These are phyloP conservation scores for Steinernema feltiae DNA, from an alignment of 1,140 invertebrate genomes.

Conservation along the genomic window DNA sequence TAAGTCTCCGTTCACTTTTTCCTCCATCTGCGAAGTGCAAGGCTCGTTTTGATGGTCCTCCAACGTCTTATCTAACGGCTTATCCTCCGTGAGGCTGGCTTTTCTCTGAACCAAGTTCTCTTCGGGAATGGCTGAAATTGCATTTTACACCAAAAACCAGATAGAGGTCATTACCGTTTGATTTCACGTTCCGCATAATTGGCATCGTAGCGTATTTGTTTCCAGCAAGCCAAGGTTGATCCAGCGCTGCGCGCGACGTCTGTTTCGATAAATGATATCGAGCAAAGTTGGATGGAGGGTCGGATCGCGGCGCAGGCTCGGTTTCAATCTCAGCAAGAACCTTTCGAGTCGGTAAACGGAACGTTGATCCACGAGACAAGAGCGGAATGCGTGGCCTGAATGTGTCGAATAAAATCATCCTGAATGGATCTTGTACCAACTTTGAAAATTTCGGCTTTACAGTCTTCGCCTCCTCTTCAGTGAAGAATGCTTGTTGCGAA, in stretches of 20 bases:
- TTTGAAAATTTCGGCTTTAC: conserved; percentile 53
- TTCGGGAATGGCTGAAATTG: neutral
- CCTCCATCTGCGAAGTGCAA: conserved; percentile 3
- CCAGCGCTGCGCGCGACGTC: neutral
- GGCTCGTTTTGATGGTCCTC: conserved; percentile 9
- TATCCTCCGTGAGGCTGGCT: neutral
- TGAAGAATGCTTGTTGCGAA: conserved; percentile 52
- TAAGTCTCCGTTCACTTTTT: neutral
- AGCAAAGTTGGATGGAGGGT: conserved; percentile 11
- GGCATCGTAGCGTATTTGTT: conserved; percentile 12
- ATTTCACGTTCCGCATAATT: conserved; percentile 16
- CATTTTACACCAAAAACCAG: neutral
- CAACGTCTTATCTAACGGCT: neutral
- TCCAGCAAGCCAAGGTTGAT: neutral
- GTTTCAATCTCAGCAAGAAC: conserved; percentile 33
- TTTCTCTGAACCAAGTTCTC: conserved; percentile 9
- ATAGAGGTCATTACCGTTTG: neutral
- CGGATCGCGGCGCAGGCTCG: conserved; percentile 6
- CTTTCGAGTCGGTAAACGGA: conserved; percentile 32
- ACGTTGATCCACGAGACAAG: conserved; percentile 37
- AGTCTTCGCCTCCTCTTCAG: conserved; percentile 32
- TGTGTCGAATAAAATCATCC: neutral
- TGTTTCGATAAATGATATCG: conserved; percentile 10
- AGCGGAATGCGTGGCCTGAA: conserved; percentile 36
- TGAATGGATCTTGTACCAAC: conserved; percentile 24